Base-by-base conservation (phyloP, 2,888 invertebrate genomes). In the Trachelus stipa region DNA sequence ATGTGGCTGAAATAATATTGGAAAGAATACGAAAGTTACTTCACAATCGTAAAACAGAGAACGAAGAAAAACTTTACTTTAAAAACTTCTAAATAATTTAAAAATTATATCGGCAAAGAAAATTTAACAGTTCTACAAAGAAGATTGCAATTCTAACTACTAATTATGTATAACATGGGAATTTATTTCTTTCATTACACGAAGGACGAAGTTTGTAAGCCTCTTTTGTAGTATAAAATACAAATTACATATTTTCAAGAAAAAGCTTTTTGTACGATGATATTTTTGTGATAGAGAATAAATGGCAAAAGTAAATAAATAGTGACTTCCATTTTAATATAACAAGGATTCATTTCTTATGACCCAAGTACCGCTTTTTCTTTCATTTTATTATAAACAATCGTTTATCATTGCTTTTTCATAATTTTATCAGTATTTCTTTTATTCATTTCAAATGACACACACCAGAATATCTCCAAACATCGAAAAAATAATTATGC, bases 1-100 rank as follows among this genome's bases (percentile, higher is more conserved):
- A 93, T 80, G 81, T 93, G 34, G 92, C 93, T 0, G 90, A 92
- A 37, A 85, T 94, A 1, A 83, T 94, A 11, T 84, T 93, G 1
- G 85, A 92, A 9, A 84, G 84, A 71, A 84, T 90, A 34, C 77
- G 76, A 15, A 80, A 34, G 34, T 71, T 23, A 71, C 31, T 71
- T 33, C 31, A 31, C 3, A 71, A 30, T 71, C 2, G 11, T 33
- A 23, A 71, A 15, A 30, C 23, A 11, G 9, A 15, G 6, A 71
- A 71, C 1, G 23, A 71, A 71, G 34, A 33, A 30, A 33, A 30
- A 71, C 30, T 71, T 9, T 35, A 35, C 35, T 12, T 30, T 71
- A 34, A 71, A 71, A 34, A 71, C 4, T 15, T 71, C 1, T 33
- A 30, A 31, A 31, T 12, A 71, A 33, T 23, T 30, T 1, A 11